phyloP scores from a whole-genome alignment of 2,113 vertebrate species.

The Toxotes jaculatrix region DNA sequence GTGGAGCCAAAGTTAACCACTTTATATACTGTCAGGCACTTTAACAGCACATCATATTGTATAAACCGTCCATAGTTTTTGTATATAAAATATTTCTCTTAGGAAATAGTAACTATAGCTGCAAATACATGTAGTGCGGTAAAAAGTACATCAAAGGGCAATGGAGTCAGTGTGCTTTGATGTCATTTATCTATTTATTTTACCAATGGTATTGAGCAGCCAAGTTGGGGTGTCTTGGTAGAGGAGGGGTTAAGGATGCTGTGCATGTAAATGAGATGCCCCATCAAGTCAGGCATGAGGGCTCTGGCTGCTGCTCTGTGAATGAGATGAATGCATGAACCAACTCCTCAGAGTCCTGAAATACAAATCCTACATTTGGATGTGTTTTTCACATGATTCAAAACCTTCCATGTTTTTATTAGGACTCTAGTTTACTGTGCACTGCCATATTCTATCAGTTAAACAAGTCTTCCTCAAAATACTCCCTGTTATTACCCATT shows the following conservation, averaged over 20 bases:
- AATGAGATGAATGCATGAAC: not conserved
- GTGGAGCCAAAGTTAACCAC: too few species aligned
- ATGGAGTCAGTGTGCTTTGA: too few species aligned
- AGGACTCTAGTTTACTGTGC: not conserved
- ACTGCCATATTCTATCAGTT: not conserved
- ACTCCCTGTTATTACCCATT: too few species aligned
- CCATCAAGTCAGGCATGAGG: not conserved
- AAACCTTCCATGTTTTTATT: not conserved
- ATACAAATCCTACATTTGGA: not conserved
- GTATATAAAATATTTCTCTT: not conserved
- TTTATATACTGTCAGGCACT: not conserved
- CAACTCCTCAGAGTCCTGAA: not conserved
- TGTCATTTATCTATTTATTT: too few species aligned
- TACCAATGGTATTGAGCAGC: too few species aligned
- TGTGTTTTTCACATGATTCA: not conserved
- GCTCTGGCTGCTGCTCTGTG: not conserved
- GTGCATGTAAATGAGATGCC: not conserved
- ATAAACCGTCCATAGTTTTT: not conserved
- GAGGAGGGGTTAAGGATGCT: not conserved
- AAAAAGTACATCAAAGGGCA: not conserved
- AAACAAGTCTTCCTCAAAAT: too few species aligned
- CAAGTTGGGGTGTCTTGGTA: not conserved
- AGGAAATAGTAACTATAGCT: not conserved
- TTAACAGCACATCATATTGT: not conserved
- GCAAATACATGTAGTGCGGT: not conserved